Evolutionary conservation across 2,888 invertebrate genomes (phyloP).

Genomic region (Zaprionus obscuricornis): DNA sequence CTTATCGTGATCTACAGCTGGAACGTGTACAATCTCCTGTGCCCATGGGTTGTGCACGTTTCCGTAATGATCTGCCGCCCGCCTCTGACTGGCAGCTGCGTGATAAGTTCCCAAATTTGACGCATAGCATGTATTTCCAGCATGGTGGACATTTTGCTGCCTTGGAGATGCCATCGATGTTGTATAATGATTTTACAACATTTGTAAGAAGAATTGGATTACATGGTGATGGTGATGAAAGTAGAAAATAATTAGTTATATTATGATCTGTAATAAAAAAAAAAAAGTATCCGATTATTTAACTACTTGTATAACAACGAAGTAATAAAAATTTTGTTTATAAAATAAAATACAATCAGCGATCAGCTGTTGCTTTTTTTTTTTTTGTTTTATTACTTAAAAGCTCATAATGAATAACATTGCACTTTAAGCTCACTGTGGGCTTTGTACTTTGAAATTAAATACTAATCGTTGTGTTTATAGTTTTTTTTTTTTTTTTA

Average conservation of each 20-base stretch:
- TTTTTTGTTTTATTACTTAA: too few species aligned
- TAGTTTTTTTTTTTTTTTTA: neutral
- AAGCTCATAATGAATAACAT: too few species aligned
- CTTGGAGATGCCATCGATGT: conserved; percentile 89
- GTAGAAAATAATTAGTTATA: too few species aligned
- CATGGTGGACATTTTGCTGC: conserved; percentile 95
- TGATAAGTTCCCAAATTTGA: conserved; percentile 87
- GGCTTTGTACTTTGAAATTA: conserved; percentile 7
- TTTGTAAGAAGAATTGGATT: conserved; percentile 84
- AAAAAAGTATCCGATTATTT: too few species aligned
- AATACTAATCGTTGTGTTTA: too few species aligned
- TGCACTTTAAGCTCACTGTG: too few species aligned
- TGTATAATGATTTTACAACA: conserved; percentile 88
- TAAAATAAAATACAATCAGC: too few species aligned
- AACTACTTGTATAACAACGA: too few species aligned
- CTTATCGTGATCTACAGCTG: conserved; percentile 55
- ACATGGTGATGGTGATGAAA: conserved; percentile 8
- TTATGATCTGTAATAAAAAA: too few species aligned
- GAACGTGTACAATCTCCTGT: conserved; percentile 86
- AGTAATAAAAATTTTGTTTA: too few species aligned
- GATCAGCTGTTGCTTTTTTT: too few species aligned
- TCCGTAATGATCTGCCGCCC: conserved; percentile 87
- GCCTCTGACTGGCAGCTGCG: conserved; percentile 86
- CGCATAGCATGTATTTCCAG: conserved; percentile 87
- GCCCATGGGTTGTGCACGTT: conserved; percentile 89